Base-by-base conservation (phyloP, 1,140 invertebrate genomes). In the Ceratoteleas bidentatus region DNA sequence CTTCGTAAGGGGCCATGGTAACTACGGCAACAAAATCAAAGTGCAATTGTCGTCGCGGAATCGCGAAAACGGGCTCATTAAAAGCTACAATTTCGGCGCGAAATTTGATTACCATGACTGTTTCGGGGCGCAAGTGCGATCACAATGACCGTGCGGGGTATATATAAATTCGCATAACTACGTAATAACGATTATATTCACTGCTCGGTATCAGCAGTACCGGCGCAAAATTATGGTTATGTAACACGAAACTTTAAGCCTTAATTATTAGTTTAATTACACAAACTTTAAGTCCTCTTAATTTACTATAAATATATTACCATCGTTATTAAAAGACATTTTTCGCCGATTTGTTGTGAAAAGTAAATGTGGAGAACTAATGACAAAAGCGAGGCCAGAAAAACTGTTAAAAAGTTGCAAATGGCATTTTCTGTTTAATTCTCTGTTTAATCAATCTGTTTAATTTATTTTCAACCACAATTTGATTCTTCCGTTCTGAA, bases 171-270 rank as follows among this genome's bases (percentile, higher is more conserved):
- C 24, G 32, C 24, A 9, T 68, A 80, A 80, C 69, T 80, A 68
- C 73, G 50, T 73, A 80, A 80, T 80, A 80, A 80, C 76, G 76
- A 62, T 79, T 79, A 72, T 73, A 80, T 80, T 80, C 76, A 72
- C 68, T 80, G 52, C 52, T 47, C 40, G 62, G 56, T 68, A 80
- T 73, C 62, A 80, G 56, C 49, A 3, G n/a, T 50, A 50, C 36
- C 16, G 5, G 34, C 24, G 34, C 36, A 79, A 80, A 73, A 61
- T 79, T 79, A 72, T 80, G 76, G 54, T 73, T 61, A 80, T 73
- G 62, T 68, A 45, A 80, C 62, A 73, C 68, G 77, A 80, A 74
- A 79, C 69, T 79, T 50, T 58, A 0, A 60, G 47, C 61, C 58
- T 78, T 80, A 74, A 74, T 80, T 80, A 69, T 74, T 57, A 52